Evolutionary conservation across 2,888 invertebrate species (phyloP).

Genomic region (Venusia cambrica): DNA sequence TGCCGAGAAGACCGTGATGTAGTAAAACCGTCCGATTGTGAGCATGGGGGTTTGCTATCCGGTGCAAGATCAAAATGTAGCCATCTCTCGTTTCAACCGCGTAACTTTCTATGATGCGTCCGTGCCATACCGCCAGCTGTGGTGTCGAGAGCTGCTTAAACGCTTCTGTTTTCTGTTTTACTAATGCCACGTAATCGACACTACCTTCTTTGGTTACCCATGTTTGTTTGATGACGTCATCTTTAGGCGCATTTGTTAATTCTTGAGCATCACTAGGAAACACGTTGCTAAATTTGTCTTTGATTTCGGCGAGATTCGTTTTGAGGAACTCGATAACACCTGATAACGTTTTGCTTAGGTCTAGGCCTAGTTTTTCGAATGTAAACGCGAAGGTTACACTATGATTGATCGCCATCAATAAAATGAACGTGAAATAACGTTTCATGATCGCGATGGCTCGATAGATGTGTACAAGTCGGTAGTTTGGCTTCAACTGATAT

Average conservation of each 20-base stretch:
- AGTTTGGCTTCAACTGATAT: conserved; percentile 2
- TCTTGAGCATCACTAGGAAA: too few species aligned
- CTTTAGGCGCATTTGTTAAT: too few species aligned
- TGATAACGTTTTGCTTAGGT: too few species aligned
- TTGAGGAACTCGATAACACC: too few species aligned
- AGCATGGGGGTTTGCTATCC: conserved; percentile 27
- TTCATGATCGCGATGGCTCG: too few species aligned
- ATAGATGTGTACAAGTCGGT: conserved; percentile 3
- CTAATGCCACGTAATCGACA: conserved; percentile 29
- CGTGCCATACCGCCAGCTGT: conserved; percentile 49
- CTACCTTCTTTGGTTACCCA: too few species aligned
- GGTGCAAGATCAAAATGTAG: conserved; percentile 55
- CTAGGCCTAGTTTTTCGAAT: too few species aligned
- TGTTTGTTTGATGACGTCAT: too few species aligned
- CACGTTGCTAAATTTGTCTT: too few species aligned
- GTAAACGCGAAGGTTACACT: too few species aligned
- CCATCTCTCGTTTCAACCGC: conserved; percentile 53
- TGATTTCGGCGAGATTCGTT: too few species aligned
- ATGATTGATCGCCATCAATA: conserved; percentile 4
- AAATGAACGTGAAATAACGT: neutral
- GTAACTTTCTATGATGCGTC: conserved; percentile 53
- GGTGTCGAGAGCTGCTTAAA: conserved; percentile 47
- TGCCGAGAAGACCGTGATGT: conserved; percentile 62
- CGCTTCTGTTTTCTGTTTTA: conserved; percentile 37
- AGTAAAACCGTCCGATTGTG: conserved; percentile 45